Conservation (phyloP, 1,140 invertebrate genomes). For the Drosophila persimilis region DNA sequence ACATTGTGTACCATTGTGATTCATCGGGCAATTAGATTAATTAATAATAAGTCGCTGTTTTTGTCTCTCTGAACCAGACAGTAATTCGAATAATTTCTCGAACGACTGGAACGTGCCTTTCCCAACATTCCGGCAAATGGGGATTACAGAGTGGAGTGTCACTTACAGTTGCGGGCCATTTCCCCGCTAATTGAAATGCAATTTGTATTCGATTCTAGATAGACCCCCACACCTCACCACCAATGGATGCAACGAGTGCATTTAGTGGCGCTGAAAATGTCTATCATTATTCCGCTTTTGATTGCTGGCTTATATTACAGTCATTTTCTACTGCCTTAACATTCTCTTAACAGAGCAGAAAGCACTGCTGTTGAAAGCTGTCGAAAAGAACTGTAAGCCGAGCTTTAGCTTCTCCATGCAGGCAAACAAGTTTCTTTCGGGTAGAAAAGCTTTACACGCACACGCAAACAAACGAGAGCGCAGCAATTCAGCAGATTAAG, state of each 20-base stretch:
- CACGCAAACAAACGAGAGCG: constrained; percentile 27
- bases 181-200: constrained; percentile 14
- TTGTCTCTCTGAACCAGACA: constrained; percentile 29
- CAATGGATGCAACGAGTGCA: no score
- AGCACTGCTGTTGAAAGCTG: no score
- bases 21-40: constrained; percentile 68
- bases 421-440: no score
- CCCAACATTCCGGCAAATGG: constrained; percentile 21
- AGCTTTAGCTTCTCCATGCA: no score
- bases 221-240: not conserved
- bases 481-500: constrained; percentile 63
- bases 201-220: constrained; percentile 28
- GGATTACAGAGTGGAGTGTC: not conserved
- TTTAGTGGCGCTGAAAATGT: no score
- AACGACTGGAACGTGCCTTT: constrained; percentile 47
- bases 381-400: no score
- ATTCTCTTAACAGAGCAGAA: no score
- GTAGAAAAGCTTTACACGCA: not conserved
- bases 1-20: constrained; percentile 8
- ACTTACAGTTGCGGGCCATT: constrained; percentile 11
- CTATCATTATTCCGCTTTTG: no score
- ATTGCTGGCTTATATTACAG: no score
- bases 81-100: constrained; percentile 35
- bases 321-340: no score
- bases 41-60: constrained; percentile 52